A percentile compares a stretch with the other conserved stretches of the same genome.
These are phyloP conservation scores for Dermatophagoides farinae DNA, from an alignment of 1,140 invertebrate genomes.

Conservation along the genomic window DNA sequence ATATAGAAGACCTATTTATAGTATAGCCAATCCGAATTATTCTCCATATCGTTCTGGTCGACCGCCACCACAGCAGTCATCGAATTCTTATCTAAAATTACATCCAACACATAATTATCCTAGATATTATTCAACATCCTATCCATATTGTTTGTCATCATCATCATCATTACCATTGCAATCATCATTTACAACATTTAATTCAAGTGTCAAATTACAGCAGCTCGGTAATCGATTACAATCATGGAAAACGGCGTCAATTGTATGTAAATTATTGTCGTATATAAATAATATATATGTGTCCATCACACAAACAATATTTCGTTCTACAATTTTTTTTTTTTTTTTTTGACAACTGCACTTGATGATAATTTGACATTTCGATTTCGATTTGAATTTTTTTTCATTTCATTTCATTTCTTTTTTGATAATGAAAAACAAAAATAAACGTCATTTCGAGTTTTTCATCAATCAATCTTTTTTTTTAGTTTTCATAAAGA, in stretches of 20 bases:
- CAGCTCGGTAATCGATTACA: conserved; percentile 7
- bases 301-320: not conserved
- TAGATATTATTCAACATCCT: too few species aligned
- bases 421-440: too few species aligned
- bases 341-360: not conserved
- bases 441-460: too few species aligned
- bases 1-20: not conserved
- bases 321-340: not conserved
- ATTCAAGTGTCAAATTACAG: not conserved
- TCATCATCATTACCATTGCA: not conserved
- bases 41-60: too few species aligned
- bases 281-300: too few species aligned
- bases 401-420: too few species aligned
- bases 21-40: not conserved
- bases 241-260: conserved; percentile 8
- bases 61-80: not conserved
- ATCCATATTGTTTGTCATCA: not conserved
- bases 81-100: not conserved
- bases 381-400: not conserved
- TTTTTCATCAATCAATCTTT: too few species aligned
- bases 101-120: too few species aligned
- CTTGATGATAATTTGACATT: not conserved
- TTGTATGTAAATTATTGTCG: not conserved
- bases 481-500: too few species aligned
- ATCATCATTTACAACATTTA: not conserved